Evolutionary conservation across 2,888 invertebrate species (phyloP), one percentile per base, ranked within the genome.

Genomic region (Agrotis segetum): DNA sequence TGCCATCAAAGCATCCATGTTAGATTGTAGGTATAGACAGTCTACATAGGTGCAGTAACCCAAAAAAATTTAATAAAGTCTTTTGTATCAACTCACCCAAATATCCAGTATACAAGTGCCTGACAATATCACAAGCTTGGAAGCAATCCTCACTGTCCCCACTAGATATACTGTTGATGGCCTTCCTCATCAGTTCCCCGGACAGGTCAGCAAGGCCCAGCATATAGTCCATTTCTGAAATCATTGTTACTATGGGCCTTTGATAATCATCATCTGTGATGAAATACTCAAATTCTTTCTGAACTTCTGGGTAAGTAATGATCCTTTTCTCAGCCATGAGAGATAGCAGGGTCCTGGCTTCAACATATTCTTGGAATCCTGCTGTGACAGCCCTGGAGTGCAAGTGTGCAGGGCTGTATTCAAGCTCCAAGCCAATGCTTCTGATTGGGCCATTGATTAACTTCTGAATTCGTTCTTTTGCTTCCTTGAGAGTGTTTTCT

Each of bases 171-270:
- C 98, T 97, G 89, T 98, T 98, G 11, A 99, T 98, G 67, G 98
- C 98, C 83, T 97, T 97, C 63, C 99, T 96, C 99, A 99, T 99
- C 56, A 99, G 91, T 92, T 99, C 99, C 0, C 99, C 99, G 0
- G 98, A 98, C 44, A 99, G 96, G 93, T 99, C 99, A 0, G 98
- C 98, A 49, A 99, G 92, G 0, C 99, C 99, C 53, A 99, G 93
- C 88, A 99, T 96, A 62, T 96, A 97, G 81, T 97, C 97, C 21
- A 89, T 88, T 5, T 96, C 96, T 19, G 96, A 93, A 11, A 97
- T 75, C 85, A 92, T 79, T 6, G 95, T 93, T 1, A 87, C 84
- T 3, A 96, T 81, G 53, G 73, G 86, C 56, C 88, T 88, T 19
- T 91, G 89, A 16, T 88, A 86, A 5, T 82, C 83, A 5, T 82